phyloP scores from a whole-genome alignment of 2,113 vertebrate genomes.

The Prolemur simus region DNA sequence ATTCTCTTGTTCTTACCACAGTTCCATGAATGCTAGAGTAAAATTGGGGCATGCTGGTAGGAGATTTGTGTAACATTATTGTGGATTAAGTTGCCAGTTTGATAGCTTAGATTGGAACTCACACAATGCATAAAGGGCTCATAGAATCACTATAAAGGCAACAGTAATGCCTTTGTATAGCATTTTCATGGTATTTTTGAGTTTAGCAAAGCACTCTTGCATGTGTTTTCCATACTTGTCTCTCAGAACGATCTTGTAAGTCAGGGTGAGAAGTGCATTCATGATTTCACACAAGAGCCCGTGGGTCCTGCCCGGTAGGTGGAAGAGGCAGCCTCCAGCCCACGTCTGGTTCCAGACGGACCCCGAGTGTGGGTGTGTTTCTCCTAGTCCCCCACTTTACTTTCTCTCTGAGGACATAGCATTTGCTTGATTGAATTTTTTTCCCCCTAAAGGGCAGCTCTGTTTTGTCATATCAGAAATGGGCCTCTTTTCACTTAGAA shows the following conservation, averaged over 20 bases:
- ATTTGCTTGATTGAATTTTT: no score
- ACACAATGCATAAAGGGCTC: neutral
- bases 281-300: neutral
- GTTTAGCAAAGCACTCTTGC: neutral
- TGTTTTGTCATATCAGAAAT: neutral
- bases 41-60: neutral
- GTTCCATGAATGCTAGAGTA: neutral
- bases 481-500: neutral
- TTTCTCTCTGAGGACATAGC: neutral
- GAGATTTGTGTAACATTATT: neutral
- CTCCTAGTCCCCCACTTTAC: neutral
- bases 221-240: neutral
- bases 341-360: neutral
- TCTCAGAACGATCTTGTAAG: neutral
- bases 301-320: accelerated
- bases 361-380: accelerated
- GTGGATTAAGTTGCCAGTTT: neutral
- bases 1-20: neutral
- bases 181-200: neutral
- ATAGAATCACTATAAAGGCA: neutral
- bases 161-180: neutral
- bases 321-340: neutral
- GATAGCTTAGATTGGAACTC: neutral
- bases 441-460: neutral
- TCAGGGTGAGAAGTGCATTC: neutral